phyloP scores from a whole-genome alignment of 2,888 invertebrate species.

The Nephrotoma flavescens region DNA sequence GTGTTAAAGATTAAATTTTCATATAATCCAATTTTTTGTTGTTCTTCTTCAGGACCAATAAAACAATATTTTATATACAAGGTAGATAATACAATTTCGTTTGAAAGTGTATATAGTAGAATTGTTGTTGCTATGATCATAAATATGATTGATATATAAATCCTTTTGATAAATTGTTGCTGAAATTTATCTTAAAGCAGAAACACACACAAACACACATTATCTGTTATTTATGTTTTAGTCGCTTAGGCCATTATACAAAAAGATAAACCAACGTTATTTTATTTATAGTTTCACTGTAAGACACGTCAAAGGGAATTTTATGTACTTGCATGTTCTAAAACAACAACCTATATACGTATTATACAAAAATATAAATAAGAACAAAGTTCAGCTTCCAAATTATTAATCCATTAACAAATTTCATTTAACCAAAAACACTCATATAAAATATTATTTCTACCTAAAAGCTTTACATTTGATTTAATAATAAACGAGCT shows the following conservation, averaged over 20 bases:
- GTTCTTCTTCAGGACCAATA: background rate
- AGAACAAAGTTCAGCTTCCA: background rate
- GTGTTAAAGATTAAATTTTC: background rate
- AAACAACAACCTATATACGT: too few relatives aligned
- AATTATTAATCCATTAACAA: background rate
- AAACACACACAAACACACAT: background rate
- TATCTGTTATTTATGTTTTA: background rate
- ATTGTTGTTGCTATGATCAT: background rate
- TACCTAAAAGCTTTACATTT: background rate
- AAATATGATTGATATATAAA: background rate
- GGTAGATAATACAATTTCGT: background rate
- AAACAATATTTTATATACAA: background rate
- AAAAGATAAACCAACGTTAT: too few relatives aligned
- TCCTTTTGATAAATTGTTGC: background rate
- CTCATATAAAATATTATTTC: background rate
- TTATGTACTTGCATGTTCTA: too few relatives aligned
- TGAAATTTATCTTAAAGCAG: background rate
- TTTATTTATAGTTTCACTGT: too few relatives aligned
- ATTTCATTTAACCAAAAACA: background rate
- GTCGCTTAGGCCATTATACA: background rate
- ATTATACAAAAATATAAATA: background rate
- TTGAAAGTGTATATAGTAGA: background rate
- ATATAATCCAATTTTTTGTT: background rate
- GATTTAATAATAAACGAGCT: background rate
- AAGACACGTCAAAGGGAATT: too few relatives aligned